Conservation (phyloP, 2,888 invertebrate species). For the Pollenia labialis region DNA sequence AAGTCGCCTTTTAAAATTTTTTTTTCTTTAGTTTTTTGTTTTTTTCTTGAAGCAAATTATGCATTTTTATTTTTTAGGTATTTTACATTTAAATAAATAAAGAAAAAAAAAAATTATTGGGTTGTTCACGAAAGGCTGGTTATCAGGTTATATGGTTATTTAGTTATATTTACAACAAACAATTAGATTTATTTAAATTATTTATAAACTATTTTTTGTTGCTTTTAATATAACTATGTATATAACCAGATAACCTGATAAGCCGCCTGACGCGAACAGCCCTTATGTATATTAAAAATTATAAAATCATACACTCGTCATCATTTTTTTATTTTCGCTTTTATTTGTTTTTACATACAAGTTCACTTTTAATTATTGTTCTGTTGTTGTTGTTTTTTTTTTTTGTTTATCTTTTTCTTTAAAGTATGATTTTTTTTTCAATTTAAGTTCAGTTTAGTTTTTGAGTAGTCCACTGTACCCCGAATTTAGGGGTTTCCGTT, state of each 20-base stretch:
- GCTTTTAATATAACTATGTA: too few relatives aligned
- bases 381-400: slow-evolving; percentile 52
- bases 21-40: neutral
- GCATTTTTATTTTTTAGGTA: slow-evolving; percentile 32
- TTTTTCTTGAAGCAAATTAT: slow-evolving; percentile 19
- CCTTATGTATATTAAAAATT: slow-evolving; percentile 9
- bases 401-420: slow-evolving; percentile 34
- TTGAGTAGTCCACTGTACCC: neutral
- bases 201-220: too few relatives aligned
- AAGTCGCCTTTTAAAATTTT: slow-evolving; percentile 73
- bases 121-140: too few relatives aligned
- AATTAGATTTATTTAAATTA: too few relatives aligned
- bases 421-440: neutral
- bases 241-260: too few relatives aligned
- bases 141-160: too few relatives aligned
- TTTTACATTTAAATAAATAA: slow-evolving; percentile 2
- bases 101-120: neutral
- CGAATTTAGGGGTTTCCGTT: neutral
- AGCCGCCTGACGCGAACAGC: too few relatives aligned
- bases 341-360: slow-evolving; percentile 70
- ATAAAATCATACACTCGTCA: slow-evolving; percentile 28
- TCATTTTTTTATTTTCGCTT: slow-evolving; percentile 55
- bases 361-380: slow-evolving; percentile 44
- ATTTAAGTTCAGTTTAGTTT: neutral
- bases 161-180: too few relatives aligned